phyloP scores from a whole-genome alignment of 2,113 vertebrate species.

The Paedocypris sp. region DNA sequence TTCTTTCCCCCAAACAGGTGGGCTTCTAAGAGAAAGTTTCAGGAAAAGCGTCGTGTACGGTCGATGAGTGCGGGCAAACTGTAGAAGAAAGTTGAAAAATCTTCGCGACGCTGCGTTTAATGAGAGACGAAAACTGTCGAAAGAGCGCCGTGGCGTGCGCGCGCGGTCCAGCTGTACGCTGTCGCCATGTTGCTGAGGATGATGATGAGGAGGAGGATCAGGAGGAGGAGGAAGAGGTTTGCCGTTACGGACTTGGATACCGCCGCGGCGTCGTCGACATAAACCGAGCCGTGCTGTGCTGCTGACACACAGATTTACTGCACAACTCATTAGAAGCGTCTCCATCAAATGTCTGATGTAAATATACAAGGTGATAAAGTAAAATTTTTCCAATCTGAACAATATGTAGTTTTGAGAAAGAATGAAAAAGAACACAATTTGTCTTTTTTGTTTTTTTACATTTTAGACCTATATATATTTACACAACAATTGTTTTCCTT shows the following conservation, averaged over 20 bases:
- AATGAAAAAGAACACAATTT: no score
- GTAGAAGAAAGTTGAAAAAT: not conserved
- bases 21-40: conserved; percentile 14
- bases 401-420: no score
- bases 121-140: conserved; percentile 6
- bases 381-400: no score
- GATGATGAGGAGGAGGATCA: conserved; percentile 4
- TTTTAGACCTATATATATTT: no score
- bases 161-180: conserved; percentile 31
- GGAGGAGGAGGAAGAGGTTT: no score
- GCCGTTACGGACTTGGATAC: conserved; percentile 49
- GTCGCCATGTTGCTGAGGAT: conserved; percentile 55
- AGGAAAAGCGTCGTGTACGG: not conserved
- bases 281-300: not conserved
- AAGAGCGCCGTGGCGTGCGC: conserved; percentile 1
- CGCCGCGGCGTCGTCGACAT: conserved; percentile 14
- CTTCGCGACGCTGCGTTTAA: conserved; percentile 27
- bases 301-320: conserved; percentile 24
- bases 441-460: no score
- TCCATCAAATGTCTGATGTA: no score
- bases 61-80: not conserved
- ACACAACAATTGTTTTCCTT: no score
- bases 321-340: no score
- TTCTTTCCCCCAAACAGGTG: conserved; percentile 40
- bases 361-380: no score